Evolutionary conservation across 2,888 invertebrate genomes (phyloP).

Genomic region (Stenchaetothrips biformis): DNA sequence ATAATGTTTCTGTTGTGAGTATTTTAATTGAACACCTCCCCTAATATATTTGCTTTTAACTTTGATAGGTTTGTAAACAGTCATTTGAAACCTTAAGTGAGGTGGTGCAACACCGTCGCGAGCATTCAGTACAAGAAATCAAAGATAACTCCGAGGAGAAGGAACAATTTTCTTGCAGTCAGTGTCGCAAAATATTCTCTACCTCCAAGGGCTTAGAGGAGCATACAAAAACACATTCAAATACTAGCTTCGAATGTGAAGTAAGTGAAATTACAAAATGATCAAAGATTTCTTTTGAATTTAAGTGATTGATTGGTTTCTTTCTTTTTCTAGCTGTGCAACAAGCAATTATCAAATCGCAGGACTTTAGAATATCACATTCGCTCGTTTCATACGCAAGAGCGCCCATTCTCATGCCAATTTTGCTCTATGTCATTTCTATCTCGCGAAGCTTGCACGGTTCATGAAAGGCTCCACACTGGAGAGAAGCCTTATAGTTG

Average conservation of each 20-base stretch:
- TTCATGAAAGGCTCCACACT: conserved; percentile 47
- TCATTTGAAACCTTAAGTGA: conserved; percentile 43
- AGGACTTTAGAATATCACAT: conserved; percentile 45
- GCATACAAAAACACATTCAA: neutral
- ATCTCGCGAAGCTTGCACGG: conserved; percentile 45
- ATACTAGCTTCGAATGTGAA: neutral
- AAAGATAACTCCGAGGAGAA: conserved; percentile 39
- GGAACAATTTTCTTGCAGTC: neutral
- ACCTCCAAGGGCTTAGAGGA: neutral
- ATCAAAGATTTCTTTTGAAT: conserved; percentile 27
- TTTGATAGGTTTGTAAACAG: conserved; percentile 40
- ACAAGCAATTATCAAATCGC: conserved; percentile 42
- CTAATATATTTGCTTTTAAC: conserved; percentile 33
- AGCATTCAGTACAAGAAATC: conserved; percentile 42
- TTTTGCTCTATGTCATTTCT: conserved; percentile 46
- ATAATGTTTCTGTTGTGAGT: too few species aligned
- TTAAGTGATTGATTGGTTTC: conserved; percentile 32
- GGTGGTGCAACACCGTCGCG: conserved; percentile 42
- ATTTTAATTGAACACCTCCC: too few species aligned
- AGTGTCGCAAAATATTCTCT: neutral
- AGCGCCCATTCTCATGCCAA: conserved; percentile 47
- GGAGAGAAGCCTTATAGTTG: conserved; percentile 44
- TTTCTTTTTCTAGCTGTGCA: conserved; percentile 37
- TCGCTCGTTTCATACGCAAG: conserved; percentile 46
- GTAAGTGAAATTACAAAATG: neutral